A percentile compares a stretch with the other conserved stretches of the same genome.
Evolutionary conservation across 2,888 invertebrate species (phyloP).

Genomic region (Cylindroiulus punctatus): DNA sequence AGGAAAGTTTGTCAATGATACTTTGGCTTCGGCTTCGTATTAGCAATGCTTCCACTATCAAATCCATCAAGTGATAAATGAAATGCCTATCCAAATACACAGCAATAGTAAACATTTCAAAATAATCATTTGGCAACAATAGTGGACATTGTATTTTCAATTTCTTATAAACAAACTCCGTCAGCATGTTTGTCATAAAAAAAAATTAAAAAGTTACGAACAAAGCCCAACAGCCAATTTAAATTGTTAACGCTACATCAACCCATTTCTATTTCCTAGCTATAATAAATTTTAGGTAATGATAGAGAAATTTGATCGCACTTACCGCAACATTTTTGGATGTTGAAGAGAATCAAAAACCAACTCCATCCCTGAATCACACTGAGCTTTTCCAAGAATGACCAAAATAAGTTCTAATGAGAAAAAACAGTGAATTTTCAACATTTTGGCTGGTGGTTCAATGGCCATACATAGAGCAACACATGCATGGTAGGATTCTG

Average conservation of each 20-base stretch:
- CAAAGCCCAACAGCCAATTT: too few species aligned
- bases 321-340: conserved; percentile 56
- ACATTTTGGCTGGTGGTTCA: not conserved
- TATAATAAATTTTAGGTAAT: not conserved
- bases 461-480: not conserved
- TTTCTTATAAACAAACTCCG: too few species aligned
- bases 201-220: too few species aligned
- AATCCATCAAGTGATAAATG: conserved; percentile 57
- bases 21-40: conserved; percentile 54
- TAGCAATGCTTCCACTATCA: conserved; percentile 56
- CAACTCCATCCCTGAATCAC: conserved; percentile 46
- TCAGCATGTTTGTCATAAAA: too few species aligned
- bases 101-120: not conserved
- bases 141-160: too few species aligned
- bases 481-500: not conserved
- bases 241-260: too few species aligned
- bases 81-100: conserved; percentile 56
- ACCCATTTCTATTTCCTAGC: not conserved
- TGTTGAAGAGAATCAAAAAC: conserved; percentile 56
- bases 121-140: not conserved
- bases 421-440: not conserved
- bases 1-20: conserved; percentile 53
- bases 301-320: conserved; percentile 8
- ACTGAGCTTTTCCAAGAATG: conserved; percentile 51
- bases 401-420: conserved; percentile 46